phyloP scores from a whole-genome alignment of 2,888 invertebrate species.

The Lycia hirtaria region DNA sequence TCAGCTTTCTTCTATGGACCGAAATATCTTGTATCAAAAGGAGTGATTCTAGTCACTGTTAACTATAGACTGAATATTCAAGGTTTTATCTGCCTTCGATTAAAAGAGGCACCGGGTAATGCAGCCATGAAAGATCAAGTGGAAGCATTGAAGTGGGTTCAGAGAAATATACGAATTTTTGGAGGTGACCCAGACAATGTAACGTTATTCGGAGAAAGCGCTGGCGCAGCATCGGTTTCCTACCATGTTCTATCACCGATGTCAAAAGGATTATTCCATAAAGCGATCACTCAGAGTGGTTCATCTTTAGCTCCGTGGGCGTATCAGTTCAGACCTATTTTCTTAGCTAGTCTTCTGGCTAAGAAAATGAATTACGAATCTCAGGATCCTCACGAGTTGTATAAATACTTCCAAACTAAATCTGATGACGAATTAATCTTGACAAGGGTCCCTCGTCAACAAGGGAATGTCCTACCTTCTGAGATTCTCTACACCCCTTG shows the following conservation, averaged over 20 bases:
- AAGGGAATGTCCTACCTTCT: slow-evolving; percentile 57
- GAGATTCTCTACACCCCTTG: slow-evolving; percentile 69
- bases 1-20: slow-evolving; percentile 63
- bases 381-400: slow-evolving; percentile 61
- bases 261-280: slow-evolving; percentile 72
- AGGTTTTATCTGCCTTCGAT: slow-evolving; percentile 67
- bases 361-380: slow-evolving; percentile 62
- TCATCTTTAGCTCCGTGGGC: slow-evolving; percentile 68
- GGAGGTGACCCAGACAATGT: slow-evolving; percentile 71
- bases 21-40: slow-evolving; percentile 63
- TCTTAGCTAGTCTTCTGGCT: slow-evolving; percentile 63
- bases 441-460: slow-evolving; percentile 62
- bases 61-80: slow-evolving; percentile 74
- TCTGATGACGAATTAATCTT: slow-evolving; percentile 61
- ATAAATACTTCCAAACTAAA: slow-evolving; percentile 61
- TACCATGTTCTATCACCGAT: slow-evolving; percentile 68
- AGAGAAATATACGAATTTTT: slow-evolving; percentile 62
- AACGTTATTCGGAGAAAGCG: slow-evolving; percentile 74
- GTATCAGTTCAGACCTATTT: slow-evolving; percentile 64
- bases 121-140: slow-evolving; percentile 72
- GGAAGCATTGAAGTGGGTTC: slow-evolving; percentile 68
- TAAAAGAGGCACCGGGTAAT: slow-evolving; percentile 72
- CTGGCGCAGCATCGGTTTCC: slow-evolving; percentile 69
- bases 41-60: slow-evolving; percentile 66
- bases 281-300: slow-evolving; percentile 72